These are phyloP conservation scores for Mythimna loreyi DNA, from an alignment of 2,888 invertebrate genomes.

Conservation along the genomic window DNA sequence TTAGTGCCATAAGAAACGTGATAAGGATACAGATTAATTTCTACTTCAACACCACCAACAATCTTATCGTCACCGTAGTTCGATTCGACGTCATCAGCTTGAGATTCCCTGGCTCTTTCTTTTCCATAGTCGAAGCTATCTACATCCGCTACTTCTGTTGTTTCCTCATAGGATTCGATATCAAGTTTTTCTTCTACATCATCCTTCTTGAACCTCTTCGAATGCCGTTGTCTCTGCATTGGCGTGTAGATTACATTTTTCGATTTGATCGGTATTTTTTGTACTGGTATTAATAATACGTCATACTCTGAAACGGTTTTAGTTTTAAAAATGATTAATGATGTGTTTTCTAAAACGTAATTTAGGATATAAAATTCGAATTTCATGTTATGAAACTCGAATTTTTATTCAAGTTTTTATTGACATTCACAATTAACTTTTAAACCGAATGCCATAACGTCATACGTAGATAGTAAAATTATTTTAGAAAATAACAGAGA, in stretches of 20 bases:
- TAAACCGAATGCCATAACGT: background rate
- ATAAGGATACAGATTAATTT: slow-evolving; percentile 86
- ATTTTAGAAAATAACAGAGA: background rate
- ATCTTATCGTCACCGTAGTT: slow-evolving; percentile 81
- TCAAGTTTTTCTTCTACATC: slow-evolving; percentile 70
- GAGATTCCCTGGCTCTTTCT: slow-evolving; percentile 49
- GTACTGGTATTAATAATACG: slow-evolving; percentile 80
- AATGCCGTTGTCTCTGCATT: slow-evolving; percentile 35
- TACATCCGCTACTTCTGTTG: slow-evolving; percentile 76
- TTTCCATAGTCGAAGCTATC: slow-evolving; percentile 78
- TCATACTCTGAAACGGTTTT: slow-evolving; percentile 75
- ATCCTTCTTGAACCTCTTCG: slow-evolving; percentile 51
- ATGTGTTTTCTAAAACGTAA: background rate
- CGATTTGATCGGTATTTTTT: slow-evolving; percentile 51
- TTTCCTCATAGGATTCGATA: slow-evolving; percentile 78
- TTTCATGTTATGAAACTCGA: background rate
- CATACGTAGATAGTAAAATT: background rate
- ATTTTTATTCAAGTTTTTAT: background rate
- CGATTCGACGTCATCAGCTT: slow-evolving; percentile 52
- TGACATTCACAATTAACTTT: background rate
- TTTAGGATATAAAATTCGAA: background rate
- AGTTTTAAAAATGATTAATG: background rate
- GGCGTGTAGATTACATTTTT: slow-evolving; percentile 50
- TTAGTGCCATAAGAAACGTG: slow-evolving; percentile 85
- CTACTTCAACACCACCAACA: slow-evolving; percentile 84